Evolutionary conservation across 2,888 invertebrate genomes (phyloP).

Genomic region (Chirona hameri): DNA sequence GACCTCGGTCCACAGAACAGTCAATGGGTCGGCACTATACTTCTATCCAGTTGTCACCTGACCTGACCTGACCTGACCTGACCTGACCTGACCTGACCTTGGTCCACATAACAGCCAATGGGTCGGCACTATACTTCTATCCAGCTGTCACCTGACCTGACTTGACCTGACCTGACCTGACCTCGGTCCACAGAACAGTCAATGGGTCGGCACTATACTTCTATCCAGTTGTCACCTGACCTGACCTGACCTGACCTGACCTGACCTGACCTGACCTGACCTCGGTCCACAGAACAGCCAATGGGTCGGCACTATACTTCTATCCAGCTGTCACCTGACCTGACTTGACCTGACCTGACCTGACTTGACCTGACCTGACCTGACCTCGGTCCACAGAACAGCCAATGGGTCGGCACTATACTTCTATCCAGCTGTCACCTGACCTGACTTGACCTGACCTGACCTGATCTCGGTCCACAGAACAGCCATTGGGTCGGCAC

Average conservation of each 20-base stretch:
- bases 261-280: no score
- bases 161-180: no score
- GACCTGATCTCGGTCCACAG: slow-evolving; percentile 50
- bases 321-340: slow-evolving; percentile 60
- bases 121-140: slow-evolving; percentile 89
- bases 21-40: slow-evolving; percentile 92
- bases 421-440: no score
- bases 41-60: slow-evolving; percentile 85
- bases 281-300: no score
- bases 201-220: slow-evolving; percentile 92
- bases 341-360: slow-evolving; percentile 56
- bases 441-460: no score
- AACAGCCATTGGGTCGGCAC: slow-evolving; percentile 96
- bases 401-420: slow-evolving; percentile 79
- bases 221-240: slow-evolving; percentile 85
- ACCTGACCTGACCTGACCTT: no score
- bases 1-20: slow-evolving; percentile 61
- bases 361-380: no score
- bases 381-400: slow-evolving; percentile 69
- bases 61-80: no score
- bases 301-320: no score
- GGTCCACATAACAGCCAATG: slow-evolving; percentile 76
- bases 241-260: no score
- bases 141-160: slow-evolving; percentile 85
- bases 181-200: slow-evolving; percentile 64